A percentile compares a stretch with the other conserved stretches of the same genome.
Conservation (phyloP, 2,888 invertebrate genomes). For the Thymelicus acteon region DNA sequence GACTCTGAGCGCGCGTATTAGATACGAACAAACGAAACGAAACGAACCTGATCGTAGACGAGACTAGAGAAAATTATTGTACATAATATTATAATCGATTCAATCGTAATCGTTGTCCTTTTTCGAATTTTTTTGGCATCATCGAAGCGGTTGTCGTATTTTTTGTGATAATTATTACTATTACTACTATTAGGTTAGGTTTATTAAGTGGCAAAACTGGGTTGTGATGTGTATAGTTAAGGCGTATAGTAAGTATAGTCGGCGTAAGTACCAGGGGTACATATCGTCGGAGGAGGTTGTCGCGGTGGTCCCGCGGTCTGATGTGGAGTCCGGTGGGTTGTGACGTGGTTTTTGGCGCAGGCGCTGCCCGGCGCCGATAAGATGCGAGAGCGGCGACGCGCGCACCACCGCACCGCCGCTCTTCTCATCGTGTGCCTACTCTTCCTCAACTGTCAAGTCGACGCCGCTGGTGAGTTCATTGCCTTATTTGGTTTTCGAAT, state of each 20-base stretch:
- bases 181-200: constrained; percentile 46
- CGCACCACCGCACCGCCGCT: constrained; percentile 77
- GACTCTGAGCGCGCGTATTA: constrained; percentile 60
- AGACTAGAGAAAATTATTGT: constrained; percentile 45
- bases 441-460: constrained; percentile 75
- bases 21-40: constrained; percentile 45
- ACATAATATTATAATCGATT: constrained; percentile 46
- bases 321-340: constrained; percentile 68
- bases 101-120: constrained; percentile 66
- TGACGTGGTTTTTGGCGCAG: constrained; percentile 71
- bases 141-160: constrained; percentile 85
- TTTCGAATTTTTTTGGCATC: constrained; percentile 70
- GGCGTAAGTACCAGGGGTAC: constrained; percentile 30
- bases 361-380: constrained; percentile 82
- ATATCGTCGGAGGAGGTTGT: constrained; percentile 39
- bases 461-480: constrained; percentile 73
- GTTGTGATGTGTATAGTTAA: constrained; percentile 84
- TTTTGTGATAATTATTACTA: constrained; percentile 73
- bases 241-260: constrained; percentile 69
- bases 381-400: constrained; percentile 81
- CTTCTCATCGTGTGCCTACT: constrained; percentile 77
- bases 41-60: constrained; percentile 49
- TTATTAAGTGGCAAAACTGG: constrained; percentile 80
- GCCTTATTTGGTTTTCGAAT: neutral
- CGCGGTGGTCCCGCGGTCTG: constrained; percentile 71